Evolutionary conservation across 2,888 invertebrate genomes (phyloP), one percentile per base, ranked within the genome.

Genomic region (Synanthedon andrenaeformis): DNA sequence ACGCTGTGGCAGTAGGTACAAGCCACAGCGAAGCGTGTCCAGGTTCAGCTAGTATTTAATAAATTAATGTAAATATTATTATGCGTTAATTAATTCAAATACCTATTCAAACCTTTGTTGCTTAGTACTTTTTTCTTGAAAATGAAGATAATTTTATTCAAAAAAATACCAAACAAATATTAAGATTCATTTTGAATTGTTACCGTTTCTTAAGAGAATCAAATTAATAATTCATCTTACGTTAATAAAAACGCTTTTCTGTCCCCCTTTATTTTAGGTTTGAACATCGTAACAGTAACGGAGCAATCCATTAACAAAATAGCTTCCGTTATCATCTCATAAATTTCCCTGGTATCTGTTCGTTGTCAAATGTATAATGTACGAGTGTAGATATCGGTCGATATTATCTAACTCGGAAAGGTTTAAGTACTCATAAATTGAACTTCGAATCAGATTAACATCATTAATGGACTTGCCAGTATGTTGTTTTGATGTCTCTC

Each of bases 311-410:
- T 81, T 82, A 77, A 66, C 58, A 56, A 62, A 68, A 70, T 70
- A 67, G 71, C 69, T 67, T 66, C 68, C 66, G 70, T 78, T 81
- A 82, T 82, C 79, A 75, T 74, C 67, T 73, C 77, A 77, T 82
- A 79, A 80, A 82, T 82, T 80, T 35, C 62, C 51, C 56, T 55
- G 66, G 69, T 72, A 77, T 74, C 71, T 66, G 64, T 61, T 63
- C 66, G 57, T 61, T 59, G 72, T 74, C 75, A 75, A 68, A 65
- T 62, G 61, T 55, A 59, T 59, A 61, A 63, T 59, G 51, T 58
- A 61, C 35, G 35, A 35, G 59, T 50, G 51, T 13, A 51, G 23
- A 28, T 51, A 35, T 35, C 13, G 19, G 51, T 19, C 13, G 13
- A 51, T n/a, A 28, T 35, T 51, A 51, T 35, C 35, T 35, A 35